These are phyloP conservation scores for Dascyllus trimaculatus DNA, from an alignment of 2,113 vertebrate genomes.

Conservation along the genomic window DNA sequence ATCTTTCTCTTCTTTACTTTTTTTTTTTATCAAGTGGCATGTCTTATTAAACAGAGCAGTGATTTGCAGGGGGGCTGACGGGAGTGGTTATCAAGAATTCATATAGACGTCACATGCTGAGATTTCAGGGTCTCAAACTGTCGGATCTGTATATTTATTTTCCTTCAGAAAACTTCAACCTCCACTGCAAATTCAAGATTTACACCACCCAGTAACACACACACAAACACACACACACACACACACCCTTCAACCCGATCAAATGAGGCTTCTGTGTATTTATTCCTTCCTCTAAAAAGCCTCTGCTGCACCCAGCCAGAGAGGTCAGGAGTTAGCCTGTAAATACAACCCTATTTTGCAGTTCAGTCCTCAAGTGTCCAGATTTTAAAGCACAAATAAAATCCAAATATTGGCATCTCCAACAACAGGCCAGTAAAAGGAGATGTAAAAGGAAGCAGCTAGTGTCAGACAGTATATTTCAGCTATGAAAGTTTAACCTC, in stretches of 20 bases:
- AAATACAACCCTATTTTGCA: neutral
- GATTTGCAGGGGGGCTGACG: neutral
- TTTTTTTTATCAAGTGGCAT: too few relatives aligned
- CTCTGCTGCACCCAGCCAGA: neutral
- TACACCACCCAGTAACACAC: neutral
- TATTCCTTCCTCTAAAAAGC: too few relatives aligned
- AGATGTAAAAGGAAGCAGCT: neutral
- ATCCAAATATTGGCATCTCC: conserved; percentile 20
- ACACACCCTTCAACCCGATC: neutral
- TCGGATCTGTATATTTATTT: neutral
- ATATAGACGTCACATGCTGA: neutral
- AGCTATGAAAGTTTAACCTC: neutral
- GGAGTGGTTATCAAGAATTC: conserved; percentile 8
- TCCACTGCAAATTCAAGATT: neutral
- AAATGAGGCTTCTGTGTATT: too few relatives aligned
- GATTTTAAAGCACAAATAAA: conserved; percentile 24
- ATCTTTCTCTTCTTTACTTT: neutral
- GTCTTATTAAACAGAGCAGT: neutral
- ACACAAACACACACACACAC: neutral
- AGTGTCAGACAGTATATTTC: neutral
- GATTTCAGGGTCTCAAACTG: neutral
- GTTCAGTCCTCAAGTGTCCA: neutral
- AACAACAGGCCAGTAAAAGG: neutral
- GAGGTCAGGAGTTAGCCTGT: neutral
- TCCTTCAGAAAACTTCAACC: neutral